Percentiles rank a stretch among this genome's conserved stretches.
These are phyloP conservation scores for Diogma glabrata DNA, from an alignment of 2,888 invertebrate species.

Conservation along the genomic window DNA sequence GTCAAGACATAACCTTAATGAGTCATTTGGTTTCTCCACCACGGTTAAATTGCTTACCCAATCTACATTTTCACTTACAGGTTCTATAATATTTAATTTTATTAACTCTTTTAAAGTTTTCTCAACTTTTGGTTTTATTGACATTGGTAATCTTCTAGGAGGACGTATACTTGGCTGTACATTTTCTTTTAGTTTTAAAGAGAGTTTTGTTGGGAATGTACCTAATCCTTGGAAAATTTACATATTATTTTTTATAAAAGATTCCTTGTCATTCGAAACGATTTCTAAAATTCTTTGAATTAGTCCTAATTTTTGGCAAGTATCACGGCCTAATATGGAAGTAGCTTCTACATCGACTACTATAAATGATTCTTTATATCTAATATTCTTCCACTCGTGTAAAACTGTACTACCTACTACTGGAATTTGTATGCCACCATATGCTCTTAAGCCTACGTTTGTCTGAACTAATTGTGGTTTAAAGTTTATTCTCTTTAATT, in stretches of 20 bases:
- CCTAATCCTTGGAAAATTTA: not conserved
- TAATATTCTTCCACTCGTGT: not conserved
- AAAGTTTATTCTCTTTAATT: not conserved
- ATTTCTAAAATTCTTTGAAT: no score
- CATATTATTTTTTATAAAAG: not conserved
- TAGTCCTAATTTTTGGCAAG: no score
- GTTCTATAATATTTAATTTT: not conserved
- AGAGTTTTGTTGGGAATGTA: not conserved
- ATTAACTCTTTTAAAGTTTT: not conserved
- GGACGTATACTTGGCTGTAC: conserved; percentile 15
- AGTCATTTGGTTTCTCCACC: not conserved
- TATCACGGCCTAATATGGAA: not conserved
- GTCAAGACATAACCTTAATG: not conserved
- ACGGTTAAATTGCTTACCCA: not conserved
- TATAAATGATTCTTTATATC: not conserved
- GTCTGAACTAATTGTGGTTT: not conserved
- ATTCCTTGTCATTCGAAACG: not conserved
- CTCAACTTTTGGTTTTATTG: not conserved
- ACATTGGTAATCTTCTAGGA: conserved; percentile 18
- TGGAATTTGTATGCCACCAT: not conserved
- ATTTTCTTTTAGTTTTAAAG: no score
- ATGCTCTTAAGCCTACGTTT: no score
- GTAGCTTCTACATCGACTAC: not conserved
- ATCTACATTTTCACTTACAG: not conserved
- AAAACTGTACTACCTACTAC: not conserved